These are phyloP conservation scores for Synanthedon andrenaeformis DNA, from an alignment of 2,888 invertebrate genomes.

Conservation along the genomic window DNA sequence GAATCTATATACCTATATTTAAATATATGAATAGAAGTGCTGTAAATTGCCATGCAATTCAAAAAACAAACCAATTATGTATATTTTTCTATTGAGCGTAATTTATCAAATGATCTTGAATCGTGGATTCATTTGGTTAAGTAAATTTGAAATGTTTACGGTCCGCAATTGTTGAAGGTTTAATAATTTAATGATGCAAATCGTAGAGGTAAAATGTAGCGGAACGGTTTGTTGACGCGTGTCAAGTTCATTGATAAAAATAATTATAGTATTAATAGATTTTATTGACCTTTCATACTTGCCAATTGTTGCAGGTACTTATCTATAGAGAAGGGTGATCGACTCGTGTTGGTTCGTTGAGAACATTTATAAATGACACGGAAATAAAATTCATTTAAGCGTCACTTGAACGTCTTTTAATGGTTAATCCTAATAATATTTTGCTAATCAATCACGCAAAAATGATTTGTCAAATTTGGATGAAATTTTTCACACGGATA, in stretches of 20 bases:
- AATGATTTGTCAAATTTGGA: too few relatives aligned
- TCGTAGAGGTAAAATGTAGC: slow-evolving; percentile 20
- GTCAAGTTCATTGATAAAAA: slow-evolving; percentile 58
- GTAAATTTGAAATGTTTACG: not conserved
- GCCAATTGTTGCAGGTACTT: slow-evolving; percentile 17
- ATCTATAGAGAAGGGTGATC: not conserved
- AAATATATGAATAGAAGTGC: too few relatives aligned
- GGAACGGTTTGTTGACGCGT: slow-evolving; percentile 39
- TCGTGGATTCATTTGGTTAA: too few relatives aligned
- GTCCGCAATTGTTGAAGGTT: slow-evolving; percentile 3
- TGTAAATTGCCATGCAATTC: too few relatives aligned
- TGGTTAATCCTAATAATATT: too few relatives aligned
- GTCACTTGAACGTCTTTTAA: not conserved
- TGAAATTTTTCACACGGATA: too few relatives aligned
- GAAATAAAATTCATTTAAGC: not conserved
- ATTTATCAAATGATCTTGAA: too few relatives aligned
- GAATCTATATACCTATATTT: too few relatives aligned
- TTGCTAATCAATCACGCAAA: too few relatives aligned
- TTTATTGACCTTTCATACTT: slow-evolving; percentile 38
- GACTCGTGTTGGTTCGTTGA: not conserved
- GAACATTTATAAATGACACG: too few relatives aligned
- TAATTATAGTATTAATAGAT: slow-evolving; percentile 38
- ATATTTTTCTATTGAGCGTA: too few relatives aligned
- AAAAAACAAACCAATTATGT: too few relatives aligned
- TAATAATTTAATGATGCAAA: slow-evolving; percentile 22